These are phyloP conservation scores for Protaetia brevitarsis DNA, from an alignment of 1,140 invertebrate species.

Conservation along the genomic window DNA sequence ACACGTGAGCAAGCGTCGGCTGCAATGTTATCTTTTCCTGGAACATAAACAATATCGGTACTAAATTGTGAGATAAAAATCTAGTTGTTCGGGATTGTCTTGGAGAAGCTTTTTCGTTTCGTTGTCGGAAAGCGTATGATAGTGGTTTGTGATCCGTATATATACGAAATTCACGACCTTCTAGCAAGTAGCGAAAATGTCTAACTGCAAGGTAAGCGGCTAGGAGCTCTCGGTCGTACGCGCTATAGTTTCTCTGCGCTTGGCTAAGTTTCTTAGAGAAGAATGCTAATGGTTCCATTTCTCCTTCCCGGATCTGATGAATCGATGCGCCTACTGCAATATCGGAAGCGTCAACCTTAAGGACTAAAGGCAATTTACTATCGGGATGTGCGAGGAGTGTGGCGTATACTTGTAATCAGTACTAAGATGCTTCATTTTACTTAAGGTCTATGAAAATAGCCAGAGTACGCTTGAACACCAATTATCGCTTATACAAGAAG, in stretches of 20 bases:
- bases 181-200: slow-evolving; percentile 40
- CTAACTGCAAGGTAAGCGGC: slow-evolving; percentile 48
- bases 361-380: slow-evolving; percentile 23
- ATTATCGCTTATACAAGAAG: too few species aligned
- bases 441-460: too few species aligned
- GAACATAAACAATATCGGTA: slow-evolving; percentile 31
- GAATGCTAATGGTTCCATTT: slow-evolving; percentile 29
- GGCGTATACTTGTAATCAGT: too few species aligned
- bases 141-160: slow-evolving; percentile 50
- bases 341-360: slow-evolving; percentile 40
- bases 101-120: slow-evolving; percentile 35
- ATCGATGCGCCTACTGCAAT: slow-evolving; percentile 38
- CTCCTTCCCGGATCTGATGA: slow-evolving; percentile 34
- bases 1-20: too few species aligned
- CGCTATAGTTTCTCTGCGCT: too few species aligned
- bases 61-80: slow-evolving; percentile 42
- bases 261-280: slow-evolving; percentile 40
- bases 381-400: slow-evolving; percentile 38
- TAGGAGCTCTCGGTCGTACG: slow-evolving; percentile 52
- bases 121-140: slow-evolving; percentile 41
- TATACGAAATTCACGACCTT: slow-evolving; percentile 40
- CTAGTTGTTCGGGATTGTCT: slow-evolving; percentile 40
- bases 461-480: too few species aligned
- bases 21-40: too few species aligned
- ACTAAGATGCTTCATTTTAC: too few species aligned